These are phyloP conservation scores for Chiridota heheva DNA, from an alignment of 35 echinoderm and acorn worm genomes.

Conservation along the genomic window DNA sequence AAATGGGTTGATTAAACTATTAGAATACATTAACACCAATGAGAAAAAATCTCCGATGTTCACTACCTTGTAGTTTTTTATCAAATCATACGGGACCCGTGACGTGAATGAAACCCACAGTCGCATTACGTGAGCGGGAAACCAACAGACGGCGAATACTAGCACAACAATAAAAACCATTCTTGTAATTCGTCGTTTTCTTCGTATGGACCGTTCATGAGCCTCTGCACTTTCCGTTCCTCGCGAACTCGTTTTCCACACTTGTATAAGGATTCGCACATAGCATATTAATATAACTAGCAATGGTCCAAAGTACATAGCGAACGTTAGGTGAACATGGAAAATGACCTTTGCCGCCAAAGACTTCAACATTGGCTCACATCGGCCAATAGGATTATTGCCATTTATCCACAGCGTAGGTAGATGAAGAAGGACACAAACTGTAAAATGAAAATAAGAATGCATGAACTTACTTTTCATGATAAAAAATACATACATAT, in stretches of 20 bases:
- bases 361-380: no score
- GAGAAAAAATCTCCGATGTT: slow-evolving; percentile 7
- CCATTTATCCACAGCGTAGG: no score
- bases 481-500: no score
- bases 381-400: no score
- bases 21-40: slow-evolving; percentile 35
- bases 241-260: slow-evolving; percentile 37
- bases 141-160: slow-evolving; percentile 56
- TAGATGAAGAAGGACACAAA: no score
- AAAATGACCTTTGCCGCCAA: no score
- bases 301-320: slow-evolving; percentile 27
- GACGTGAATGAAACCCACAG: slow-evolving; percentile 10
- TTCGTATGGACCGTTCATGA: slow-evolving; percentile 9
- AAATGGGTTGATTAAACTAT: slow-evolving; percentile 53
- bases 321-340: neutral
- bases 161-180: slow-evolving; percentile 53
- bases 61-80: neutral
- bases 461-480: no score
- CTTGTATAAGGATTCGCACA: slow-evolving; percentile 14
- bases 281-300: slow-evolving; percentile 27
- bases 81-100: neutral
- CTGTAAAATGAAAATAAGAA: no score
- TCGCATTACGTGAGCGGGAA: slow-evolving; percentile 11
- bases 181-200: slow-evolving; percentile 38
- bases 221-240: slow-evolving; percentile 58